Evolutionary conservation across 1,140 invertebrate species (phyloP), one percentile per base, ranked within the genome.

Genomic region (Conus ventricosus): DNA sequence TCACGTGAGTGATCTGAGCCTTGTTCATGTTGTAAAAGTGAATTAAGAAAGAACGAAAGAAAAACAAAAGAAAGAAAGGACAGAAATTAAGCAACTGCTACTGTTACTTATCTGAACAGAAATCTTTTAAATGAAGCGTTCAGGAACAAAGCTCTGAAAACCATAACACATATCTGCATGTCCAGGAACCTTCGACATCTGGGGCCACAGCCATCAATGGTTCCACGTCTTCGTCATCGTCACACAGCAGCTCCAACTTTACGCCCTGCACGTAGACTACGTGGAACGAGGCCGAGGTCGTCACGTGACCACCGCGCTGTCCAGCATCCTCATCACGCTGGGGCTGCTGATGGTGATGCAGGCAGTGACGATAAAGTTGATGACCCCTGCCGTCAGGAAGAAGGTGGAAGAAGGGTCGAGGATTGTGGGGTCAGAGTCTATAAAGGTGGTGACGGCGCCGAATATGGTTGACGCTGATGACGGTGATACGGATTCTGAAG

Each of bases 141-240:
- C 8, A 60, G 5, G 15, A 60, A 60, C 57, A 60, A 60, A 15
- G 57, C 57, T 60, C 57, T 11, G 57, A 39, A 39, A 39, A 39
- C 39, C 39, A 39, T 39, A 39, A 39, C 39, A 39, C 39, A 39
- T 39, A 39, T 39, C 0, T 39, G 39, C 39, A 39, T 39, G 39
- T 39, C 4, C 51, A 81, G 95, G 95, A 13, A 91, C 91, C 63
- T 96, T 95, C 91, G 95, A 96, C 88, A 92, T 95, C 81, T 80
- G 96, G 15, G 95, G 95, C 1, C 95, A 96, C 84, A 95, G 95
- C n/a, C 95, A 96, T 90, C 95, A 96, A 82, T 91, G 95, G n/a
- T 94, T 96, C 80, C 95, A 96, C 87, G 90, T 95, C 17, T 84
- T 93, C 20, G 93, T 94, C 10, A 93, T 95, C 39, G 54, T 94